Evolutionary conservation across 2,888 invertebrate species (phyloP).

Genomic region (Synergus japonicus): DNA sequence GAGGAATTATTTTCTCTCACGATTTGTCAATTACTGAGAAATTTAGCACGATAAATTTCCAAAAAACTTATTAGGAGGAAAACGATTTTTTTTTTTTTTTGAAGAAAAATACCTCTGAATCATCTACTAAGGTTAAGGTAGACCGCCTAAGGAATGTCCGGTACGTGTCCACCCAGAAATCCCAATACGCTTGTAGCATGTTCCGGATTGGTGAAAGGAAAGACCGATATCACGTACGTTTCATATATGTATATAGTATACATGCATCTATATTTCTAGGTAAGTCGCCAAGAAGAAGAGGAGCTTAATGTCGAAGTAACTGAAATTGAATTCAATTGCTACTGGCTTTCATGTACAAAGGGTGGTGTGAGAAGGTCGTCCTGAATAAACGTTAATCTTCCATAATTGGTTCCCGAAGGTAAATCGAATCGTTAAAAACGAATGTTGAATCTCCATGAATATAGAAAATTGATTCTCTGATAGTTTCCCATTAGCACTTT

Average conservation of each 20-base stretch:
- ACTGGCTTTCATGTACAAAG: slow-evolving; percentile 44
- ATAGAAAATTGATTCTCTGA: slow-evolving; percentile 51
- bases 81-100: not conserved
- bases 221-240: slow-evolving; percentile 51
- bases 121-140: not conserved
- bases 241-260: not conserved
- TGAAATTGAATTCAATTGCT: slow-evolving; percentile 61
- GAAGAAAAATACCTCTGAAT: not conserved
- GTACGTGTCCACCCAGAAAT: slow-evolving; percentile 47
- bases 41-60: not conserved
- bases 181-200: slow-evolving; percentile 49
- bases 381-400: slow-evolving; percentile 60
- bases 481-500: slow-evolving; percentile 38
- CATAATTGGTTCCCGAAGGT: slow-evolving; percentile 55
- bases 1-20: not conserved
- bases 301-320: slow-evolving; percentile 60
- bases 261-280: slow-evolving; percentile 49
- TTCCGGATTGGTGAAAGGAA: slow-evolving; percentile 50
- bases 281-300: slow-evolving; percentile 54
- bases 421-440: slow-evolving; percentile 54
- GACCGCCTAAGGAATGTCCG: slow-evolving; percentile 31
- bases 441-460: slow-evolving; percentile 45
- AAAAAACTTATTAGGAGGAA: not conserved
- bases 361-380: slow-evolving; percentile 47
- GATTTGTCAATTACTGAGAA: not conserved